Conservation (phyloP, 2,797 vertebrate species). For the Chromobotia macracanthus region DNA sequence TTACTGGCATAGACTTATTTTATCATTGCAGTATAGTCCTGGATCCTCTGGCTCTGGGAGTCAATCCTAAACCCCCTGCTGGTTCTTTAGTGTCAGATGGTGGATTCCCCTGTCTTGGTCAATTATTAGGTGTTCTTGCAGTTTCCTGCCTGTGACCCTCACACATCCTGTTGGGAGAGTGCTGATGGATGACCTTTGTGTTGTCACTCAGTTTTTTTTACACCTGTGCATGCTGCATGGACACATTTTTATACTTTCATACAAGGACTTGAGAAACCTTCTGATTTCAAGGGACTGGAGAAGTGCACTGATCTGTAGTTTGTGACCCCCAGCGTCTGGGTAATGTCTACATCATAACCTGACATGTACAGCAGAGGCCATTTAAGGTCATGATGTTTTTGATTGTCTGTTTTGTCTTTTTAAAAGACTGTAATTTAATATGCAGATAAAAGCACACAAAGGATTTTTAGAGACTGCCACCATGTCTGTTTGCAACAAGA, state of each 20-base stretch:
- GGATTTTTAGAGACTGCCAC: constrained; percentile 39
- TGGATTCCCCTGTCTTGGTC: constrained; percentile 12
- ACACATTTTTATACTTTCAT: constrained; percentile 70
- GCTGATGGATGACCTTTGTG: constrained; percentile 10
- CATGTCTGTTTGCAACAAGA: constrained; percentile 53
- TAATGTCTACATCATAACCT: constrained; percentile 19
- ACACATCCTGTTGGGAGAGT: constrained; percentile 9
- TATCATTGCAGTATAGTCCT: constrained; percentile 34
- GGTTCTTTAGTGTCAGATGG: constrained; percentile 3
- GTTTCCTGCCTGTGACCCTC: constrained; percentile 30
- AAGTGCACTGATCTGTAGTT: constrained; percentile 48
- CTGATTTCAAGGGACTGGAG: constrained; percentile 60
- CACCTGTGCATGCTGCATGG: constrained; percentile 83
- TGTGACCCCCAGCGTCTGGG: constrained; percentile 32
- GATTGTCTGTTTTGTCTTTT: constrained; percentile 47
- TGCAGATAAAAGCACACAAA: constrained; percentile 47
- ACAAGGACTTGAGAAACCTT: constrained; percentile 56
- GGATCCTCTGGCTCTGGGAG: constrained; percentile 46
- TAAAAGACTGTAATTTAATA: constrained; percentile 48
- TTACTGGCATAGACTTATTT: constrained; percentile 10
- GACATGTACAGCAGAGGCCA: constrained; percentile 34
- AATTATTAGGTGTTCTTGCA: constrained; percentile 20
- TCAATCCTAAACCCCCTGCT: constrained; percentile 25
- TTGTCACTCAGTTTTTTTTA: constrained; percentile 53
- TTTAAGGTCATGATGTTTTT: constrained; percentile 37